Base-by-base conservation (phyloP, 2,888 invertebrate genomes). In the Antitype chi region DNA sequence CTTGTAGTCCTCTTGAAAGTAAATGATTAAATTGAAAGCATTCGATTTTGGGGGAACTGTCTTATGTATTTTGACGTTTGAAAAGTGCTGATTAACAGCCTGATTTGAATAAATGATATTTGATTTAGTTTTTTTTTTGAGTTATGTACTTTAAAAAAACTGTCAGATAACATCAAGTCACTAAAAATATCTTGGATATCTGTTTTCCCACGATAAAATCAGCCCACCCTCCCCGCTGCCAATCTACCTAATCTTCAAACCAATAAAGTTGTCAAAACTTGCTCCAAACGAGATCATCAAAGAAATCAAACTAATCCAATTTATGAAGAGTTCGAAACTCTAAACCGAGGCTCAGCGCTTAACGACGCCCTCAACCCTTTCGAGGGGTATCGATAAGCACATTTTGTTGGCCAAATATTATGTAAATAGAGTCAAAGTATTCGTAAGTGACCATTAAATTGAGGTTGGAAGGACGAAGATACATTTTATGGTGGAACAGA, bases 231-330 rank as follows among this genome's bases (percentile, higher is more conserved):
- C 63, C 53, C 53, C 49, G 20, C 49, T 53, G 69, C 66, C 74
- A 83, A 84, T 72, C 52, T 60, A 64, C 49, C n/a, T 28, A 53
- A 74, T 84, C 53, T 81, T 68, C 6, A 32, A 70, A 38, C 59
- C 59, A 78, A 78, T 83, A 78, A 78, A 81, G 53, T 85, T 81
- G 64, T 83, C 78, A 74, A 78, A 83, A 83, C 66, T 84, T 74
- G 38, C 49, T 43, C 78, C 53, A 59, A 84, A 81, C 74, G 71
- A 69, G 70, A 70, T 70, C 81, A 70, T 84, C 81, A 78, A 81
- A 84, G 71, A 83, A 74, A 57, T 71, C 32, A 25, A 83, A 83
- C 78, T 85, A 85, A 83, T 81, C 74, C 64, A 81, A 85, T 81
- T 84, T 83, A 81, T 81, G 57, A 70, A 49, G 78, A 70, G 59